Evolutionary conservation across 2,888 invertebrate species (phyloP).

Genomic region (Agrilus mali): DNA sequence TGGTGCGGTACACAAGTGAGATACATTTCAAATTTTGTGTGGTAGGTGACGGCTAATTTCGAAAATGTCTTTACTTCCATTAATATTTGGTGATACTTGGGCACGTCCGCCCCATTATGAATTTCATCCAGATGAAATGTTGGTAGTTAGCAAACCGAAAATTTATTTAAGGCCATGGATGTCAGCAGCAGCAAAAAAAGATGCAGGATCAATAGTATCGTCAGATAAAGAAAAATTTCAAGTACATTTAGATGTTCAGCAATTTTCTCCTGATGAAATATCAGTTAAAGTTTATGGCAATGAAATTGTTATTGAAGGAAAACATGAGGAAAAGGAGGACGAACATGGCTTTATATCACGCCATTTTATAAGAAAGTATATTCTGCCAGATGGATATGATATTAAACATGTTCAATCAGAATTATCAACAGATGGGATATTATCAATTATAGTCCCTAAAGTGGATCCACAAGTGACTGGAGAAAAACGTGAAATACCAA

Average conservation of each 20-base stretch:
- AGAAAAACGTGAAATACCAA: conserved; percentile 33
- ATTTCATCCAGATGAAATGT: neutral
- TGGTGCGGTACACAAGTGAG: too few species aligned
- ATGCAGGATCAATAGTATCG: conserved; percentile 30
- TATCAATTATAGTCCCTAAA: conserved; percentile 52
- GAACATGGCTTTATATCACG: conserved; percentile 59
- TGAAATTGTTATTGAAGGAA: conserved; percentile 57
- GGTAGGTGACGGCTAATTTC: too few species aligned
- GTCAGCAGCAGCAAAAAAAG: conserved; percentile 22
- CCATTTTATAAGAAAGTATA: conserved; percentile 60
- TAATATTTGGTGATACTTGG: too few species aligned
- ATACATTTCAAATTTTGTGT: too few species aligned
- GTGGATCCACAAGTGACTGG: conserved; percentile 23
- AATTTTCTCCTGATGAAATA: conserved; percentile 68
- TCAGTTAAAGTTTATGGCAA: conserved; percentile 62
- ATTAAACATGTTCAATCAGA: conserved; percentile 57
- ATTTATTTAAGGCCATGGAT: conserved; percentile 23
- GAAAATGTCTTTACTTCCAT: too few species aligned
- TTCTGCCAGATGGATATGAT: conserved; percentile 60
- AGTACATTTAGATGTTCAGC: conserved; percentile 60
- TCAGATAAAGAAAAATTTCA: conserved; percentile 54
- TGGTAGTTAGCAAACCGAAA: conserved; percentile 14
- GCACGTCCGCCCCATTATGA: too few species aligned
- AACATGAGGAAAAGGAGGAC: conserved; percentile 60
- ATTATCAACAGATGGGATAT: conserved; percentile 60